Percentiles rank a stretch among this genome's conserved stretches.
phyloP scores from a whole-genome alignment of 2,888 invertebrate genomes.

The Cryptocephalus primarius region DNA sequence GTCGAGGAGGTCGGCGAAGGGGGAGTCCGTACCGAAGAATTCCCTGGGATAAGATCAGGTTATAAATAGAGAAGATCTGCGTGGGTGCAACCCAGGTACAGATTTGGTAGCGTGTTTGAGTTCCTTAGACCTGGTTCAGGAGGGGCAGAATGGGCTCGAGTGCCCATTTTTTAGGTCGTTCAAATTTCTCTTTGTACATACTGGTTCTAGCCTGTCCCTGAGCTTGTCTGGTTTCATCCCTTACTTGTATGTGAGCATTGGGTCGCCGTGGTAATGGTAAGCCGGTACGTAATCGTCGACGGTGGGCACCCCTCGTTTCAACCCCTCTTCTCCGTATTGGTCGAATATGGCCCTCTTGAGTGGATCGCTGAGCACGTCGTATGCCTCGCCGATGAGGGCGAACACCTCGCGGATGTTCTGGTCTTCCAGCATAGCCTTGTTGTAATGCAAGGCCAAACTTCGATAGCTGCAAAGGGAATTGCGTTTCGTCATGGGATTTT shows the following conservation, averaged over 20 bases:
- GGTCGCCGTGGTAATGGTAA: conserved; percentile 73
- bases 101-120: too few relatives aligned
- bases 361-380: conserved; percentile 62
- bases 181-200: too few relatives aligned
- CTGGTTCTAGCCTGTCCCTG: too few relatives aligned
- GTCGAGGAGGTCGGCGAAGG: conserved; percentile 67
- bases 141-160: too few relatives aligned
- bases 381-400: conserved; percentile 62
- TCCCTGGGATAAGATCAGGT: conserved; percentile 35
- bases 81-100: too few relatives aligned
- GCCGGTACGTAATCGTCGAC: conserved; percentile 57
- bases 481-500: background rate
- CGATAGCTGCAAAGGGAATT: conserved; percentile 22
- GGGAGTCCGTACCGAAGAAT: conserved; percentile 75
- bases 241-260: conserved; percentile 57
- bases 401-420: conserved; percentile 50
- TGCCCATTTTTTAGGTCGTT: too few relatives aligned
- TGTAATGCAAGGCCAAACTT: conserved; percentile 40
- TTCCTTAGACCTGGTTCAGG: too few relatives aligned
- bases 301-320: conserved; percentile 69
- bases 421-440: conserved; percentile 44
- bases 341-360: conserved; percentile 68
- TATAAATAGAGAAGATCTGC: too few relatives aligned
- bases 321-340: conserved; percentile 79
- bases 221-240: too few relatives aligned